Base-by-base conservation (phyloP, 2,888 invertebrate genomes). In the Rhagium mordax region DNA sequence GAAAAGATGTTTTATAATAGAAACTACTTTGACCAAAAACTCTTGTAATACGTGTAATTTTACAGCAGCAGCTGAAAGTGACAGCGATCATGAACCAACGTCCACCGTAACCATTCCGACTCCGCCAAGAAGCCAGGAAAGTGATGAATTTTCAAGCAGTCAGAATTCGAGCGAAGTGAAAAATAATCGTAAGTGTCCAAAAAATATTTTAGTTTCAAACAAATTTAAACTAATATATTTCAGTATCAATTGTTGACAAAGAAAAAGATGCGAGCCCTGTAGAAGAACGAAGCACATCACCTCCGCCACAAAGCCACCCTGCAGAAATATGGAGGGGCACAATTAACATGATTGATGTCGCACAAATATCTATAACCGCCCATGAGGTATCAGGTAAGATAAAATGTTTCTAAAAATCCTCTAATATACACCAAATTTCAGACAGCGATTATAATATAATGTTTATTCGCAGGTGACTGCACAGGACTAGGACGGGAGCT, bases 341-440 rank as follows among this genome's bases (percentile, higher is more conserved):
- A 77, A 93, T 98, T 6, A 94, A 93, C 83, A 97, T 97, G 96
- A 93, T 95, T 5, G 98, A 98, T 84, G 95, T 97, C 0, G 95
- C 96, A 0, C 93, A 95, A 81, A 96, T 97, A 84, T 93, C 94
- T 80, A 94, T 96, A 7, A 92, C 93, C 10, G 94, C 96, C 3
- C 94, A 95, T 84, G 93, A 94, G 85, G 94, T 96, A 53, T 87
- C 87, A 29, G 90, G 89, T 82, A 80, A 74, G 61, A 24, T 24
- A 24, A 24, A 24, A 24, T 24, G 24, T 24, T 24, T 3, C 24
- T 6, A 24, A n/a, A n/a, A n/a, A n/a, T n/a, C n/a, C n/a, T n/a
- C n/a, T n/a, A n/a, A n/a, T n/a, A n/a, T n/a, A n/a, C n/a, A n/a
- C n/a, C n/a, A n/a, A n/a, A n/a, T n/a, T n/a, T n/a, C n/a, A n/a